phyloP scores from a whole-genome alignment of 2,888 invertebrate genomes.

The Eristalis intricaria region DNA sequence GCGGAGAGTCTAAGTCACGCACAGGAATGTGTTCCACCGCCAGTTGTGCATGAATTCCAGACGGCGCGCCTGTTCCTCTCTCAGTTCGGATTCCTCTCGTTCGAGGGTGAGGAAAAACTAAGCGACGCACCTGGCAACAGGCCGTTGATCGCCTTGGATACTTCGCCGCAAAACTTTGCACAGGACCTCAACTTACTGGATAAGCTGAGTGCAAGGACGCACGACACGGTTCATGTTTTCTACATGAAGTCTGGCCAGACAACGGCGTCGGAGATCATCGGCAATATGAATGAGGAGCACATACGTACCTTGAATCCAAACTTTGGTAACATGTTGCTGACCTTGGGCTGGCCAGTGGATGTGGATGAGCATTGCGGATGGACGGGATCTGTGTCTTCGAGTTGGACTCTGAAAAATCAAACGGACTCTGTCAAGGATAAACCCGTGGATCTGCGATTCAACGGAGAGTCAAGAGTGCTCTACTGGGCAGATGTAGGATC shows the following conservation, averaged over 20 bases:
- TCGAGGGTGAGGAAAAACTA: slow-evolving; percentile 82
- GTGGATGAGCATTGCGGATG: slow-evolving; percentile 95
- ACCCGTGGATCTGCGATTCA: slow-evolving; percentile 86
- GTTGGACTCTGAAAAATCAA: slow-evolving; percentile 86
- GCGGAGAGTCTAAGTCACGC: slow-evolving; percentile 82
- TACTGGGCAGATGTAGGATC: slow-evolving; percentile 98
- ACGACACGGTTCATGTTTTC: slow-evolving; percentile 96
- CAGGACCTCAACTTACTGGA: slow-evolving; percentile 92
- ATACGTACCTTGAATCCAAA: slow-evolving; percentile 81
- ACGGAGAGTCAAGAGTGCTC: slow-evolving; percentile 91
- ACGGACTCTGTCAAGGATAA: slow-evolving; percentile 80
- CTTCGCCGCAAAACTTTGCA: slow-evolving; percentile 85
- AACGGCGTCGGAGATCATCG: slow-evolving; percentile 89
- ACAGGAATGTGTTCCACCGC: slow-evolving; percentile 90
- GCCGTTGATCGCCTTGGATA: slow-evolving; percentile 80
- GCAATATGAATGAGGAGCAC: slow-evolving; percentile 79
- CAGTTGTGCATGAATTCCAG: slow-evolving; percentile 95
- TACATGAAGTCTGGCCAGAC: slow-evolving; percentile 95
- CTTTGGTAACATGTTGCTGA: slow-evolving; percentile 85
- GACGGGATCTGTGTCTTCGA: slow-evolving; percentile 95
- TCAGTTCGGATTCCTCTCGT: slow-evolving; percentile 95
- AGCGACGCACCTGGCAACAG: slow-evolving; percentile 77
- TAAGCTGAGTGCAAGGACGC: slow-evolving; percentile 91
- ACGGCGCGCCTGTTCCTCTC: slow-evolving; percentile 97
- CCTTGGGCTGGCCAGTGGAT: slow-evolving; percentile 94